Evolutionary conservation across 2,888 invertebrate species (phyloP).

Genomic region (Sphecodes monilicornis): DNA sequence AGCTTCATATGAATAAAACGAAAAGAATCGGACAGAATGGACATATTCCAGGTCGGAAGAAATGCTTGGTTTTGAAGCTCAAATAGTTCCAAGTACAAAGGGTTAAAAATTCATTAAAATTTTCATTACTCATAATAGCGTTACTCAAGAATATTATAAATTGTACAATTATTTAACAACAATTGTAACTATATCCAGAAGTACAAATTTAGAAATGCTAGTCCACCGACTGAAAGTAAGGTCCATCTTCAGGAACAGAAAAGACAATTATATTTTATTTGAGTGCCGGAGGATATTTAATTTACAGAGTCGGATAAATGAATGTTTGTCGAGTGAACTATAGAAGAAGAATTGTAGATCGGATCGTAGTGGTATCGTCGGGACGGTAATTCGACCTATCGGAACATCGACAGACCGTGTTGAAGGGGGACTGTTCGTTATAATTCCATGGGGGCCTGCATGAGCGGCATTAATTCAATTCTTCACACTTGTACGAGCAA

Average conservation of each 20-base stretch:
- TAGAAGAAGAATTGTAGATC: neutral
- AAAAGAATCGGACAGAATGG: no score
- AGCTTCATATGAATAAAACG: no score
- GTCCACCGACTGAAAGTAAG: neutral
- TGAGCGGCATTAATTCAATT: constrained; percentile 69
- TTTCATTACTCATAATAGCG: no score
- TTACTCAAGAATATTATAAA: neutral
- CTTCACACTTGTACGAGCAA: constrained; percentile 67
- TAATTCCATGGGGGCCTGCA: constrained; percentile 58
- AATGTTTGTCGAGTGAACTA: neutral
- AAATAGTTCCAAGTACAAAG: no score
- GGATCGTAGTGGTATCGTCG: neutral
- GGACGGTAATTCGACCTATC: constrained; percentile 12
- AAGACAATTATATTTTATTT: neutral
- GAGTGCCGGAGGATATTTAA: neutral
- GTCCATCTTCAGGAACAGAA: neutral
- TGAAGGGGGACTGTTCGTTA: constrained; percentile 40
- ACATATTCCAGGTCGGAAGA: no score
- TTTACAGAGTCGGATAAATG: neutral
- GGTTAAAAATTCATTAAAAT: no score
- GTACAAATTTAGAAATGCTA: neutral
- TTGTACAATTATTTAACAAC: neutral
- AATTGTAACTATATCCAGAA: neutral
- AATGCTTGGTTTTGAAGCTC: no score
- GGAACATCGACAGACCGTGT: constrained; percentile 25